Evolutionary conservation across 2,888 invertebrate genomes (phyloP).

Genomic region (Tenthredo mesomela): DNA sequence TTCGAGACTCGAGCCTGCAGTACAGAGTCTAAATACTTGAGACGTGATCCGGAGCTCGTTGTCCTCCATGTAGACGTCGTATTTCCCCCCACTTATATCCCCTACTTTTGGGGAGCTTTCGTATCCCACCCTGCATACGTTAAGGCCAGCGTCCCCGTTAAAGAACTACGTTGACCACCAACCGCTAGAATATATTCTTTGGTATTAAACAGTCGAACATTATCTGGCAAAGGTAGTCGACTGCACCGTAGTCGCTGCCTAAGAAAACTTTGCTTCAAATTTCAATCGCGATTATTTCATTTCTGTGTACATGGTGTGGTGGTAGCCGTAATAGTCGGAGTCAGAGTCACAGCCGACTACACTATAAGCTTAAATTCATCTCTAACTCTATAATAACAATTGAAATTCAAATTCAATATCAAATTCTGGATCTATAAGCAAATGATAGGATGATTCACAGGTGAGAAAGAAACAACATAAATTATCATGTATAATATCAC

Average conservation of each 20-base stretch:
- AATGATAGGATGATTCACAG: slow-evolving; percentile 43
- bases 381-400: background rate
- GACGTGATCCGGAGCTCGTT: slow-evolving; percentile 23
- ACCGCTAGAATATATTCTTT: slow-evolving; percentile 60
- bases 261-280: background rate
- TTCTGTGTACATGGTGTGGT: slow-evolving; percentile 21
- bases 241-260: background rate
- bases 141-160: slow-evolving; percentile 62
- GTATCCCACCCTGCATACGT: slow-evolving; percentile 64
- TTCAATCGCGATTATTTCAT: slow-evolving; percentile 7
- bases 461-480: slow-evolving; percentile 17
- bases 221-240: slow-evolving; percentile 42
- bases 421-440: slow-evolving; percentile 17
- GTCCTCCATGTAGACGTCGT: slow-evolving; percentile 37
- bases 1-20: slow-evolving; percentile 17
- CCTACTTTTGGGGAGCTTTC: slow-evolving; percentile 69
- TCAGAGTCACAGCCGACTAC: slow-evolving; percentile 14
- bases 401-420: background rate
- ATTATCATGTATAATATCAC: background rate
- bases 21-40: slow-evolving; percentile 39
- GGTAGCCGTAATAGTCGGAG: slow-evolving; percentile 23
- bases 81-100: slow-evolving; percentile 34
- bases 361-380: background rate
- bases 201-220: slow-evolving; percentile 54
- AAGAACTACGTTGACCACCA: slow-evolving; percentile 65